Evolutionary conservation across 2,888 invertebrate genomes (phyloP).

Genomic region (Yponomeuta evonymella): DNA sequence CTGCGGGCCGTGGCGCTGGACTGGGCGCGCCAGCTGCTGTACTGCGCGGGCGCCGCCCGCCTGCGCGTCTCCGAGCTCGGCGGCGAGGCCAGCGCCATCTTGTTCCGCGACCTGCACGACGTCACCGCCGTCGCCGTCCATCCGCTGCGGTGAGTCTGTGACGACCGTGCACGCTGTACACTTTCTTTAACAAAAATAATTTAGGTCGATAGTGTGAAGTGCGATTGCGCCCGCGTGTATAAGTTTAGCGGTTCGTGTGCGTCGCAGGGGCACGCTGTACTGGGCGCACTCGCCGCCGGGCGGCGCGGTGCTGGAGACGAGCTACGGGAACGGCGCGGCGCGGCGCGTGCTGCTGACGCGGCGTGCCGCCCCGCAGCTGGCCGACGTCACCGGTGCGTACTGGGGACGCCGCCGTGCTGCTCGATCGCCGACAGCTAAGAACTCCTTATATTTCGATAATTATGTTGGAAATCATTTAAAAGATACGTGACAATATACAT

Average conservation of each 20-base stretch:
- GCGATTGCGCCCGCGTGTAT: not conserved
- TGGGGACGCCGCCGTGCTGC: too few species aligned
- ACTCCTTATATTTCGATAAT: too few species aligned
- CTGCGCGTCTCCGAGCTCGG: slow-evolving; percentile 87
- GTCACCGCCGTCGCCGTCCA: slow-evolving; percentile 82
- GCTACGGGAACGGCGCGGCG: slow-evolving; percentile 80
- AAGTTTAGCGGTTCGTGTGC: not conserved
- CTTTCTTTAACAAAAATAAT: too few species aligned
- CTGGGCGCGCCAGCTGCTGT: slow-evolving; percentile 1
- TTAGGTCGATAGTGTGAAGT: not conserved
- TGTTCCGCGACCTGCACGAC: slow-evolving; percentile 48
- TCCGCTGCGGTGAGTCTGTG: slow-evolving; percentile 67
- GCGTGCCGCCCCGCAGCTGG: slow-evolving; percentile 37
- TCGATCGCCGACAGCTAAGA: too few species aligned
- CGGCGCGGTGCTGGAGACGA: slow-evolving; percentile 68
- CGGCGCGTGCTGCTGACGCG: slow-evolving; percentile 43
- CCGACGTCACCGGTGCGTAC: slow-evolving; percentile 41
- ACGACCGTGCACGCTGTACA: too few species aligned
- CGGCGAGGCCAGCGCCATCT: slow-evolving; percentile 69
- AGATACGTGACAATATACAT: not conserved
- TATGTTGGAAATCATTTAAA: too few species aligned
- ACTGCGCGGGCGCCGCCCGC: slow-evolving; percentile 78
- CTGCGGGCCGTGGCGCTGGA: not conserved
- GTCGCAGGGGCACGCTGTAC: slow-evolving; percentile 70
- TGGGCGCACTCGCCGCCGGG: slow-evolving; percentile 67